Evolutionary conservation across 64 coral and sea anemone species (phyloP), one percentile per base, ranked within the genome.

Genomic region (Porites australiensis): DNA sequence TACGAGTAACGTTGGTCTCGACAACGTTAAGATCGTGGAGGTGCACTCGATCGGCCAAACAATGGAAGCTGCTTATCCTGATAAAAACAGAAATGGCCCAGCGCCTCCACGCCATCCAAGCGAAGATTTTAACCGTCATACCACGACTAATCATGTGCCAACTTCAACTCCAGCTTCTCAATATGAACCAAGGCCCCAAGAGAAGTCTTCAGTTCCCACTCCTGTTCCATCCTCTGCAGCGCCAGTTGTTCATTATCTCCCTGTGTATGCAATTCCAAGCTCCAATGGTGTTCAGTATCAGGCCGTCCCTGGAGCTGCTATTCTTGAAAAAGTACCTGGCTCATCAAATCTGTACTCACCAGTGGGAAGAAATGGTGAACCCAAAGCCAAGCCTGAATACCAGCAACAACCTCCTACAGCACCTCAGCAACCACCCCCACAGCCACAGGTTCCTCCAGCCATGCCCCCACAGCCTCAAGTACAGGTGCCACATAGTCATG

Each of bases 1-100:
- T 10, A 46, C 45, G 18, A 87, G 66, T 13, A 93, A 93, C 55
- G 50, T 75, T 37, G 91, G 91, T 51, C 74, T 93, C 37, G 91
- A 93, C 53, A 87, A 93, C 76, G 91, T 93, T n/a, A 93, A 82
- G 72, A 93, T 93, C 19, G 91, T 93, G n/a, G 91, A 93, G 60
- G 83, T 87, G 77, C 91, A 93, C 72, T 93, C 91, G 3, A 87
- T 93, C 10, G 85, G 82, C 0, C 43, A 55, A 65, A 57, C 74
- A 15, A 79, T 47, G 79, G 82, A 86, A 3, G 46, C 22, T 50
- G 64, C 58, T 76, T 92, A 92, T 75, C 71, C 66, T 14, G 53
- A 84, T 58, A 64, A 92, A 58, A 61, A 77, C 37, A n/a, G 74
- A 57, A 78, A 65, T 68, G 44, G 52, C 27, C 58, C 70, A 76